Evolutionary conservation across 2,888 invertebrate species (phyloP).

Genomic region (Cactoblastis cactorum): DNA sequence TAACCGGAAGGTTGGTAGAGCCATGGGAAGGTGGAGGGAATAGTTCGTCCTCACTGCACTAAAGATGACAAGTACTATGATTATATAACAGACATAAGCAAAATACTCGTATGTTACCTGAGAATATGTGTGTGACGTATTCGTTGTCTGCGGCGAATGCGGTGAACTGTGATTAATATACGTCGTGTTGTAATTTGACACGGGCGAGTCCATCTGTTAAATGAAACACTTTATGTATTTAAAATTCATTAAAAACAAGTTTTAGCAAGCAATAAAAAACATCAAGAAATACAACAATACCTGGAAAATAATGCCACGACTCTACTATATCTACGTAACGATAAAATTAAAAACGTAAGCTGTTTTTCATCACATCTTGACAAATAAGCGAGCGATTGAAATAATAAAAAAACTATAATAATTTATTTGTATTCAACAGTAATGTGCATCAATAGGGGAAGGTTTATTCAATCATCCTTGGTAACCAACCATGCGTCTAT

Average conservation of each 20-base stretch:
- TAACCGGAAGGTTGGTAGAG: no score
- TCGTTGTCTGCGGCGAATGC: constrained; percentile 67
- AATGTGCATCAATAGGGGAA: not conserved
- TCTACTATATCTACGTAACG: constrained; percentile 22
- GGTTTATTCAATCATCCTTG: not conserved
- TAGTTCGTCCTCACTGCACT: no score
- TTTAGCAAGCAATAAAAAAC: constrained; percentile 41
- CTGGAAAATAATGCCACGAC: constrained; percentile 34
- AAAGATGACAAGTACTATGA: no score
- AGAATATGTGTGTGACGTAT: constrained; percentile 65
- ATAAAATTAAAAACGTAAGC: constrained; percentile 11
- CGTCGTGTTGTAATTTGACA: constrained; percentile 61
- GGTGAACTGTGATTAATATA: constrained; percentile 72
- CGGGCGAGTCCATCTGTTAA: constrained; percentile 64
- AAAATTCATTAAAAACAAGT: not conserved
- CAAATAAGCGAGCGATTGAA: constrained; percentile 1
- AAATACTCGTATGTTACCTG: constrained; percentile 42
- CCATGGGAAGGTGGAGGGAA: no score
- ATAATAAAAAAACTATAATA: not conserved
- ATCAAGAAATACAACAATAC: constrained; percentile 41
- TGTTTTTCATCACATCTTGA: not conserved
- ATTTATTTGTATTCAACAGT: constrained; percentile 2
- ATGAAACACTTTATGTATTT: constrained; percentile 22
- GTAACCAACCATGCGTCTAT: constrained; percentile 13
- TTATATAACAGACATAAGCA: no score